phyloP scores from a whole-genome alignment of 2,888 invertebrate genomes.

The Thymelicus acteon region DNA sequence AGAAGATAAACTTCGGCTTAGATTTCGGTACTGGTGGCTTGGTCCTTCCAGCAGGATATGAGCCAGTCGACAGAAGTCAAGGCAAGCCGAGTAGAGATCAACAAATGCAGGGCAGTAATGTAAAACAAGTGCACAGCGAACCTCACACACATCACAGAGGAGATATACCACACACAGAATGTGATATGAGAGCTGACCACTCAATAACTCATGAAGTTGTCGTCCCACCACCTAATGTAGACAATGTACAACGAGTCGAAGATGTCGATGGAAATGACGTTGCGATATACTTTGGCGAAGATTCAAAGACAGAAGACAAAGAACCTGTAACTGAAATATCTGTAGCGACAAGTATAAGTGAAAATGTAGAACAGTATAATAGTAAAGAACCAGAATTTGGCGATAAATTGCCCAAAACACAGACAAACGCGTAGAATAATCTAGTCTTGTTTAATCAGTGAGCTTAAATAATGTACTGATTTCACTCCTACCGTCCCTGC shows the following conservation, averaged over 20 bases:
- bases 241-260: constrained; percentile 59
- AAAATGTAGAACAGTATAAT: constrained; percentile 55
- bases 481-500: neutral
- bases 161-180: constrained; percentile 60
- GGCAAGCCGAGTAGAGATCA: constrained; percentile 53
- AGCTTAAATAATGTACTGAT: constrained; percentile 10
- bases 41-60: constrained; percentile 73
- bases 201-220: constrained; percentile 74
- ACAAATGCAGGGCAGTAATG: constrained; percentile 58
- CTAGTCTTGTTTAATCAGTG: constrained; percentile 43
- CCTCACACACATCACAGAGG: constrained; percentile 51
- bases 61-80: constrained; percentile 69
- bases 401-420: constrained; percentile 60
- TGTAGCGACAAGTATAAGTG: constrained; percentile 77
- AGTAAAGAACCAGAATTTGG: constrained; percentile 58
- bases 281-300: constrained; percentile 82
- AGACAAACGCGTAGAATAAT: constrained; percentile 42
- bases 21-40: constrained; percentile 60
- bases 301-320: constrained; percentile 46
- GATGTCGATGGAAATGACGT: constrained; percentile 85
- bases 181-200: constrained; percentile 72
- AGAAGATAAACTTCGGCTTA: constrained; percentile 35
- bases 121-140: constrained; percentile 53
- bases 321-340: constrained; percentile 78
- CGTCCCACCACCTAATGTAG: constrained; percentile 65